Evolutionary conservation across 2,888 invertebrate species (phyloP), one percentile per base, ranked within the genome.

Genomic region (Timema cristinae): DNA sequence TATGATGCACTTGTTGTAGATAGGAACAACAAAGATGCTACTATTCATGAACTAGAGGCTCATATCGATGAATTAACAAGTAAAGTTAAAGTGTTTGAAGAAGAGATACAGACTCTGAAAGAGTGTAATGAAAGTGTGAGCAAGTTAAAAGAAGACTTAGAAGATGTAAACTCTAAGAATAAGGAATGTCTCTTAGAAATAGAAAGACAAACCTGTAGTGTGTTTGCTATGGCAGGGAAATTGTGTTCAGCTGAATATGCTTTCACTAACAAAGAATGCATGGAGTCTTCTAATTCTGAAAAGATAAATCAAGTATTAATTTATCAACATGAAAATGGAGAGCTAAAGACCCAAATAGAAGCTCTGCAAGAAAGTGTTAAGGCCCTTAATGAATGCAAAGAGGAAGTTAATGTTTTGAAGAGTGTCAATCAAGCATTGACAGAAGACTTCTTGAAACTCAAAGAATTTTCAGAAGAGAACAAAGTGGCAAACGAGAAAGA

Each of bases 11-110:
- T 69, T 6, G 16, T 69, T 50, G 69, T 69, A 6, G 69, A 69
- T n/a, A 48, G 50, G 6, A 47, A 69, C 7, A 69, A 69, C 69
- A 69, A 69, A 63, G 67, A 71, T 15, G 67, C 54, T 50, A 71
- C 71, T 49, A 71, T 71, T 11, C 32, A n/a, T 11, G 67, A 71
- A 49, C 56, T 66, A 56, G 71, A 71, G 67, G 16, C 50, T 10
- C 66, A 71, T 11, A 67, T 71, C 48, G 49, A 66, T 2, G 67
- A 66, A n/a, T 56, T 71, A 11, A 66, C 48, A 7, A 56, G 67
- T 49, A 52, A 32, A 1, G 67, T 72, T n/a, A 67, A 52, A 15
- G 59, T 67, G 7, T 15, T 67, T 6, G 68, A 72, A 47, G 52
- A 67, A 11, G 49, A 59, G 50, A 15, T 70, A n/a, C 15, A 61